Evolutionary conservation across 2,888 invertebrate species (phyloP), one percentile per base, ranked within the genome.

Genomic region (Penaeus monodon): DNA sequence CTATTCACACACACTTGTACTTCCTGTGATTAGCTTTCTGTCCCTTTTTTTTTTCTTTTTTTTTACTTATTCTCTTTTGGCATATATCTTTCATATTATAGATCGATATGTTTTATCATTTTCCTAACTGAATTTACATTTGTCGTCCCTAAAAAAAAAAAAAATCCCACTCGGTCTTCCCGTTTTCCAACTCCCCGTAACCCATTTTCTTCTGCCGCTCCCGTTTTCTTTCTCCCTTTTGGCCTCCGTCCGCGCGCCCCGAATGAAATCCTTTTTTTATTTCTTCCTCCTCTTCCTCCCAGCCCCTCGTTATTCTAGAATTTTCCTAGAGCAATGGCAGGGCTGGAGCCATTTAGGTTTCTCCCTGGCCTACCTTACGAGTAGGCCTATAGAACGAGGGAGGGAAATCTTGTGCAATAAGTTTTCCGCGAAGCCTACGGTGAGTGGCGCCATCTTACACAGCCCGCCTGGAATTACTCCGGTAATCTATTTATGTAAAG

Each of bases 11-110:
- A 81, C 17, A 24, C 73, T 24, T 63, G 29, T 33, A 70, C 4
- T 70, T n/a, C 27, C 77, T 44, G 64, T 66, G 84, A 84, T 84
- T 84, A 84, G 64, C 84, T 77, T 66, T 38, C 65, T 22, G 44
- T 65, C 49, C 20, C 20, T 3, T 64, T 2, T 38, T 24, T 49
- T 14, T 38, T 57, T 73, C 73, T 73, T 7, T 27, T 33, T 57
- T 63, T 70, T 49, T 49, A 22, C 24, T 74, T 33, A 49, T 77
- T 63, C 63, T 63, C 63, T 63, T 57, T 63, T 77, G 27, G 49
- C 76, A 8, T 44, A 38, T 17, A n/a, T 70, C 24, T 70, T 70
- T 44, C 27, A 70, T 24, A 38, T 8, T 81, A 49, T 33, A 38
- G 20, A 4, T 79, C 14, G 20, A 27, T 7, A 7, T 14, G 7